A percentile compares a stretch with the other conserved stretches of the same genome.
phyloP scores from a whole-genome alignment of 2,113 vertebrate species.

The Pterocles orientalis region DNA sequence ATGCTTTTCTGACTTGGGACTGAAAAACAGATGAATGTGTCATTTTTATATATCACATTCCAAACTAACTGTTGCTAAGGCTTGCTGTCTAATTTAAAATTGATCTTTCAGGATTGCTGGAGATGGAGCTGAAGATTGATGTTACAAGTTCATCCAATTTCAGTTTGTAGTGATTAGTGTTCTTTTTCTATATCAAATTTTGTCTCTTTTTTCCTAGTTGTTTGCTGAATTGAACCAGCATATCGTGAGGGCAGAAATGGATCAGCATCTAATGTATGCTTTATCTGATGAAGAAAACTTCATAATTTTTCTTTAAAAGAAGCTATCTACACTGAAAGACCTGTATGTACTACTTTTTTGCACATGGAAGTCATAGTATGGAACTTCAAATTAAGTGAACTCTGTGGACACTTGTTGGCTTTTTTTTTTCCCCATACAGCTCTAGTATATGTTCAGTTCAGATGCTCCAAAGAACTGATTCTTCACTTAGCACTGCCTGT shows the following conservation, averaged over 20 bases:
- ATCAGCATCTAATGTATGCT: background rate
- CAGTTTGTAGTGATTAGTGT: background rate
- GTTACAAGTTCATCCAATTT: background rate
- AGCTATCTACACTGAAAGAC: background rate
- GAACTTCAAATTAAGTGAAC: background rate
- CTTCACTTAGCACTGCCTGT: background rate
- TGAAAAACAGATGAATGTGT: background rate
- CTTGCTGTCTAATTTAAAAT: background rate
- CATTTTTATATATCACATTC: background rate
- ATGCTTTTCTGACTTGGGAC: background rate
- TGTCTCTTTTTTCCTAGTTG: background rate
- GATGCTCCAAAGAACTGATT: background rate
- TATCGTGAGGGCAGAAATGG: background rate
- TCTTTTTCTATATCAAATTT: background rate
- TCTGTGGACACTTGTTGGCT: background rate
- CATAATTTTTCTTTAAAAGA: background rate
- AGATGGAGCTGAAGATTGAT: background rate
- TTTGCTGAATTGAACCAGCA: background rate
- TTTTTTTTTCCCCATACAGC: background rate
- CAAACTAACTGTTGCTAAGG: background rate
- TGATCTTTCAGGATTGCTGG: background rate
- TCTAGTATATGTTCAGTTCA: background rate
- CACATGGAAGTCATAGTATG: rapidly evolving
- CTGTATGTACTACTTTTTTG: background rate
- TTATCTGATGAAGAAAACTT: background rate